Percentiles rank a stretch among this genome's conserved stretches.
Evolutionary conservation across 2,797 vertebrate genomes (phyloP).

Genomic region (Erethizon dorsatum): DNA sequence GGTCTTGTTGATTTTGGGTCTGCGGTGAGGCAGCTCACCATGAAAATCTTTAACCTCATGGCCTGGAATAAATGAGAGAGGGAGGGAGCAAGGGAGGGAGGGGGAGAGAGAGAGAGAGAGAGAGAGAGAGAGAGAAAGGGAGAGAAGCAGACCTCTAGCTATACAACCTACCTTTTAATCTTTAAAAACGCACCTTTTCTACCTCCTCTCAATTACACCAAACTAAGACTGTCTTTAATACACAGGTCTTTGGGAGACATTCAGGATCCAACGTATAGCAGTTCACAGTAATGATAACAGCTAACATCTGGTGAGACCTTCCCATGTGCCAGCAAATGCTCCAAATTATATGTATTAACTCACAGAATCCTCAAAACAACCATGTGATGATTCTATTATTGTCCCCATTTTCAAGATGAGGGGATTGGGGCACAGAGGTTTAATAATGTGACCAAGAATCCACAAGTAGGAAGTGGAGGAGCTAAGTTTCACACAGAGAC

Average conservation of each 20-base stretch:
- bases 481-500: not conserved
- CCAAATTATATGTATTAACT: slow-evolving; percentile 1
- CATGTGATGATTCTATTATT: not conserved
- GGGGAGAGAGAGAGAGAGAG: not conserved
- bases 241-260: not conserved
- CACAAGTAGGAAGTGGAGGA: not conserved
- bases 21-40: not conserved
- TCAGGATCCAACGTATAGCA: not conserved
- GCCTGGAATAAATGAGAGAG: not conserved
- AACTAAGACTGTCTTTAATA: not conserved
- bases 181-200: not conserved
- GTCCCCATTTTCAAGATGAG: not conserved
- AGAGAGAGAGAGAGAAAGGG: not conserved
- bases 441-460: not conserved
- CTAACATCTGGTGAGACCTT: slow-evolving; percentile 1
- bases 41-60: not conserved
- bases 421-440: slow-evolving; percentile 1
- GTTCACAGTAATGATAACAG: not conserved
- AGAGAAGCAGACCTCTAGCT: not conserved
- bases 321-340: not conserved
- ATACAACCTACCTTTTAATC: not conserved
- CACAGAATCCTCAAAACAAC: not conserved
- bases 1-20: not conserved
- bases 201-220: not conserved
- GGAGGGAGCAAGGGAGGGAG: not conserved